phyloP scores from a whole-genome alignment of 2,797 vertebrate genomes.

The Myripristis murdjan region DNA sequence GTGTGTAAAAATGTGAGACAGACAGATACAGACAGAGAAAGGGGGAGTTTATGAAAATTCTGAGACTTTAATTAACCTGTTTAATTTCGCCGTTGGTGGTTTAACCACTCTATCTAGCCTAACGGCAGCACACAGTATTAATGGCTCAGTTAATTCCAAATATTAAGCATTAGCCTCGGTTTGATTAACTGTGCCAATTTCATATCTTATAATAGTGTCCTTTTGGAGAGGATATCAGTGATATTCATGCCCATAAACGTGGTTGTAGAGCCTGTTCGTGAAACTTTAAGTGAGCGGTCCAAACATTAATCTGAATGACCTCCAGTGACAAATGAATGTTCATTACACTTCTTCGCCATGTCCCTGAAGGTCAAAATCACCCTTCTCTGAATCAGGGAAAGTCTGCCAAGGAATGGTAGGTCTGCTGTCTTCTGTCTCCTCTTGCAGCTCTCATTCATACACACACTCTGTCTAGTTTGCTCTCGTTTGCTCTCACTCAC shows the following conservation, averaged over 20 bases:
- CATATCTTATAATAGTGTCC: slow-evolving; percentile 71
- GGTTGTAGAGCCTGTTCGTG: slow-evolving; percentile 32
- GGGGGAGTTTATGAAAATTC: slow-evolving; percentile 61
- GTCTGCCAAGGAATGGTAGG: slow-evolving; percentile 35
- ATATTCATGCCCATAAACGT: slow-evolving; percentile 63
- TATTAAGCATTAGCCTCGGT: slow-evolving; percentile 76
- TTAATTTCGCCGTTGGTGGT: slow-evolving; percentile 78
- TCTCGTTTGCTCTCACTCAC: slow-evolving; percentile 62
- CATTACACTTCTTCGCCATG: slow-evolving; percentile 56
- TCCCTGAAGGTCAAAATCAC: slow-evolving; percentile 64
- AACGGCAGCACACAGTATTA: slow-evolving; percentile 67
- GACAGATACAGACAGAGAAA: slow-evolving; percentile 16
- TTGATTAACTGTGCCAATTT: slow-evolving; percentile 82
- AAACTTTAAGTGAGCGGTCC: slow-evolving; percentile 53
- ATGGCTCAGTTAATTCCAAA: slow-evolving; percentile 78
- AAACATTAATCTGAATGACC: slow-evolving; percentile 60
- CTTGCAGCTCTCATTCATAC: slow-evolving; percentile 50
- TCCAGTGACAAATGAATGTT: slow-evolving; percentile 58
- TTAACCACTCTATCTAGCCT: slow-evolving; percentile 75
- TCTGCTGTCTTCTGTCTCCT: slow-evolving; percentile 41
- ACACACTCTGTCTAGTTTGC: slow-evolving; percentile 55
- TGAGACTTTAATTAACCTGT: slow-evolving; percentile 84
- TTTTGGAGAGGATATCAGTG: slow-evolving; percentile 56
- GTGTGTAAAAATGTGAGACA: slow-evolving; percentile 46
- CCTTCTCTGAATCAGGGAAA: slow-evolving; percentile 38